These are phyloP conservation scores for Leucoraja ocellata DNA, from an alignment of 2,797 vertebrate genomes.

Conservation along the genomic window DNA sequence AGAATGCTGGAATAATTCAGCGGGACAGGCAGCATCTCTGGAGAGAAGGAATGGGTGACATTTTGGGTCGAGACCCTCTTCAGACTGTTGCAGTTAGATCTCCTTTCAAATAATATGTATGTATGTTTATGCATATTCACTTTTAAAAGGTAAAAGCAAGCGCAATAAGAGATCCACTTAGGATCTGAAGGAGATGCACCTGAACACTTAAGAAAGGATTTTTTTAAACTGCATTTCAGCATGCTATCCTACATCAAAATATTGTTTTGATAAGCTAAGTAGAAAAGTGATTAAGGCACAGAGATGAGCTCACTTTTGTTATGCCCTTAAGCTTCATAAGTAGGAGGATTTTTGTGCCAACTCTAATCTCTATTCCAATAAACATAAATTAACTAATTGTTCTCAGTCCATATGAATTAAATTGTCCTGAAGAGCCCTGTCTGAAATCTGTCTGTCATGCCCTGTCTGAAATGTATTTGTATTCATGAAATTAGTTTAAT, in stretches of 20 bases:
- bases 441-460: neutral
- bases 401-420: neutral
- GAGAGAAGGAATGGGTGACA: too few relatives aligned
- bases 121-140: neutral
- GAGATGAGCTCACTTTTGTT: neutral
- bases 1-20: too few relatives aligned
- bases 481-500: neutral
- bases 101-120: neutral
- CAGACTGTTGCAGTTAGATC: neutral
- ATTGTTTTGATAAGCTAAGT: neutral
- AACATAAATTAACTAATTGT: neutral
- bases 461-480: neutral
- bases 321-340: neutral
- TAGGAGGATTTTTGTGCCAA: neutral
- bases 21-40: too few relatives aligned
- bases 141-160: neutral
- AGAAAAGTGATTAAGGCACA: neutral
- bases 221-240: neutral
- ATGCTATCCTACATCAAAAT: neutral
- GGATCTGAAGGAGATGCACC: neutral
- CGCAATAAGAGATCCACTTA: neutral
- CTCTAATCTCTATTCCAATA: neutral
- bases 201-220: neutral
- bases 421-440: neutral
- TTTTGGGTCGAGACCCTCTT: too few relatives aligned